Evolutionary conservation across 2,888 invertebrate species (phyloP).

Genomic region (Apamea epomidion): DNA sequence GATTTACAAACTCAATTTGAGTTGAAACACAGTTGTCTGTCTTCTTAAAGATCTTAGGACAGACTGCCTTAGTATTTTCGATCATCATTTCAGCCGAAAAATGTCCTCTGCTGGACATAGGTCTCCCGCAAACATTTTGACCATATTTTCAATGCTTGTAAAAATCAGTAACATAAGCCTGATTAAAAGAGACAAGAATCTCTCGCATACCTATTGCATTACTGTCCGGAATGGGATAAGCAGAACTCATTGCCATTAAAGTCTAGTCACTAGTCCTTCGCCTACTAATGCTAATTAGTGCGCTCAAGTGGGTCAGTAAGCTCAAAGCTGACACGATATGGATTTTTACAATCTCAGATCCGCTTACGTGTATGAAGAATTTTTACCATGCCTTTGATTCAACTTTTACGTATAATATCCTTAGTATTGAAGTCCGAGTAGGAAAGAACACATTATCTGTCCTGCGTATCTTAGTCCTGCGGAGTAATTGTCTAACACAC

Average conservation of each 20-base stretch:
- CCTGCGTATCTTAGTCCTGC: background rate
- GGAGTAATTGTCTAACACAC: too few species aligned
- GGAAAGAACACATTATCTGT: background rate
- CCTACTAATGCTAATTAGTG: conserved; percentile 28
- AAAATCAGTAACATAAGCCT: background rate
- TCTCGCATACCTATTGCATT: background rate
- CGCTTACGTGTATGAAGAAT: background rate
- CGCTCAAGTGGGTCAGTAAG: conserved; percentile 22
- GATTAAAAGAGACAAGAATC: background rate
- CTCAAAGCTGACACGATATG: background rate
- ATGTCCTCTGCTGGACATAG: too few species aligned
- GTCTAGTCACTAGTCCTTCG: conserved; percentile 12
- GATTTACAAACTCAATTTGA: background rate
- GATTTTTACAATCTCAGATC: conserved; percentile 10
- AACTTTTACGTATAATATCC: too few species aligned
- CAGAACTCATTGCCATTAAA: conserved; percentile 16
- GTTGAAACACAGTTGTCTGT: background rate
- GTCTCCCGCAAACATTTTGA: too few species aligned
- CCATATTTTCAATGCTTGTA: background rate
- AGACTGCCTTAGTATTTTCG: too few species aligned
- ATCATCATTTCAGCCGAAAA: too few species aligned
- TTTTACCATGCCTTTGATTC: too few species aligned
- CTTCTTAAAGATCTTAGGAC: background rate
- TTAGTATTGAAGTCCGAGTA: too few species aligned
- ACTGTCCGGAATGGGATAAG: conserved; percentile 3